Conservation (phyloP, 2,113 vertebrate genomes). For the Hemiscyllium ocellatum region DNA sequence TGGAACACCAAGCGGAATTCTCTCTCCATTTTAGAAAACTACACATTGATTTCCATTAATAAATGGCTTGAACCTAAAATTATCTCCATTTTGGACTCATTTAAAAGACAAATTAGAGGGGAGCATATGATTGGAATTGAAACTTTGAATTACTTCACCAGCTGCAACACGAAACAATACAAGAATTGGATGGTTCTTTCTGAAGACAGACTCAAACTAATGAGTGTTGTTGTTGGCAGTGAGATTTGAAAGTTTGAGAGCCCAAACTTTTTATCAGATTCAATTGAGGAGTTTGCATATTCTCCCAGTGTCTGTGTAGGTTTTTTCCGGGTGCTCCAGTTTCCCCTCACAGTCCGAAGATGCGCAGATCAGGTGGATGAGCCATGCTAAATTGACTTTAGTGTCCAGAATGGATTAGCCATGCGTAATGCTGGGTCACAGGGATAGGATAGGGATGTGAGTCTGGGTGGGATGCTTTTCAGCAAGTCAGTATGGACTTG, state of each 20-base stretch:
- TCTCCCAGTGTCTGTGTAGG: too few relatives aligned
- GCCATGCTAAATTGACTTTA: too few relatives aligned
- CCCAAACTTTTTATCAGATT: background rate
- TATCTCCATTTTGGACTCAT: background rate
- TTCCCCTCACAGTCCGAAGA: too few relatives aligned
- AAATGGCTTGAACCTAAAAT: background rate
- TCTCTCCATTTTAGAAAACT: background rate
- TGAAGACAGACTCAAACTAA: background rate
- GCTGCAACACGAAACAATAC: background rate
- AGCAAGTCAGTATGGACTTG: too few relatives aligned
- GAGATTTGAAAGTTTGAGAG: background rate
- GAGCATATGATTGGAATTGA: background rate
- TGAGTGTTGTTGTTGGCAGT: background rate
- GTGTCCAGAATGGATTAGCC: too few relatives aligned
- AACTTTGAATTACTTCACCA: background rate
- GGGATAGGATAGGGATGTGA: too few relatives aligned
- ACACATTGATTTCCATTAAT: slow-evolving; percentile 7
- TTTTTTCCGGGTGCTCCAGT: too few relatives aligned
- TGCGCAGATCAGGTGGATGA: too few relatives aligned
- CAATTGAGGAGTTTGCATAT: background rate
- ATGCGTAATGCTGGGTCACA: too few relatives aligned
- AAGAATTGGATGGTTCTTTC: background rate
- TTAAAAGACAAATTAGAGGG: background rate
- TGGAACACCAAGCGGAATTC: background rate
- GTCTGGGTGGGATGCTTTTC: too few relatives aligned